Base-by-base conservation (phyloP, 2,113 vertebrate genomes). In the Hystrix brachyura region DNA sequence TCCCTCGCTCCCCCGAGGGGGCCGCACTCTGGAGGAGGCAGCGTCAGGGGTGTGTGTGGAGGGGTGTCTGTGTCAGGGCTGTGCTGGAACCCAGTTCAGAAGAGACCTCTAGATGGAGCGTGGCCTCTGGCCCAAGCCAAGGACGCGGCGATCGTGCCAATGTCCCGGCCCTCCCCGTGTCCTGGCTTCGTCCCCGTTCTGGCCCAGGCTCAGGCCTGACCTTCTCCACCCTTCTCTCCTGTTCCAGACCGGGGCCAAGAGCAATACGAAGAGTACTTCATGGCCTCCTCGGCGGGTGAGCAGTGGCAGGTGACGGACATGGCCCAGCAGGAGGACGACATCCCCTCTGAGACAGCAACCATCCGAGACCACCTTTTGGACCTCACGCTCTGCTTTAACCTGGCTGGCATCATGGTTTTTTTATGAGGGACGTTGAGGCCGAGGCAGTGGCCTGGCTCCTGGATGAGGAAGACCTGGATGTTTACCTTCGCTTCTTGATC, bases 261-360 rank as follows among this genome's bases (percentile, higher is more conserved):
- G 11, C n/a, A 97, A 71, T 98, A 97, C 14, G 97, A 98, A 88
- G 98, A 99, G 94, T 87, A 46, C 18, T 99, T 99, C 64, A 57
- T 98, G 97, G 98, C 96, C 65, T 98, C 98, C 0, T 99, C 99
- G 0, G 95, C 91, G 74, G 98, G 98, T 1, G 98, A 99, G 97
- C 94, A 74, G 84, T 98, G 95, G 97, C 96, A 99, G 19, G 3
- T 96, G 53, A 93, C 98, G 1, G 25, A 98, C 96, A 98, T 99
- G 98, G 98, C 94, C 21, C 93, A 97, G 84, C 57, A 95, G 0
- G 98, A 98, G 32, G 97, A 91, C 0, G 95, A 91, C 13, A 4
- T 62, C 38, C 25, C 17, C 0, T 83, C 94, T 14, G 88, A 88
- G 21, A 97, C 91, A 13, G 76, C 96, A 34, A 96, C 96, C 0